Conservation (phyloP, 2,888 invertebrate genomes). For the Trichacis sp. region DNA sequence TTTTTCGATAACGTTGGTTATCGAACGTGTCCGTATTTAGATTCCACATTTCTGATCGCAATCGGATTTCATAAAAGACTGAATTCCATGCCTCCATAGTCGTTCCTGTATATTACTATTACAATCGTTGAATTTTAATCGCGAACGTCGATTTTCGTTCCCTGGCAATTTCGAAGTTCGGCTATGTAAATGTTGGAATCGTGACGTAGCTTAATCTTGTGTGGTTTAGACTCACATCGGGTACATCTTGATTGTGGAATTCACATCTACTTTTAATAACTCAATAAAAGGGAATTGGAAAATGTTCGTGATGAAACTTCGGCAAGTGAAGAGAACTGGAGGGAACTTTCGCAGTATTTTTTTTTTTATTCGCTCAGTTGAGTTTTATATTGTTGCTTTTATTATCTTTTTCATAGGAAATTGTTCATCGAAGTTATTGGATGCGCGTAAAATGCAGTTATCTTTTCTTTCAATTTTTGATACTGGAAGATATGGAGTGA, state of each 20-base stretch:
- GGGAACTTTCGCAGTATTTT: too few relatives aligned
- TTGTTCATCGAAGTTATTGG: conserved; percentile 26
- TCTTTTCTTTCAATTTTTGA: conserved; percentile 34
- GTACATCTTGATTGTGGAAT: background rate
- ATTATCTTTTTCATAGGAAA: conserved; percentile 19
- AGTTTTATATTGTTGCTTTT: background rate
- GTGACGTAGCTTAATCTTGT: background rate
- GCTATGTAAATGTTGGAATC: background rate
- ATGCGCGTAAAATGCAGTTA: conserved; percentile 29
- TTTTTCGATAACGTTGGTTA: background rate
- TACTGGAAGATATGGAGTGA: conserved; percentile 44
- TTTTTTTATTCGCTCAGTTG: too few relatives aligned
- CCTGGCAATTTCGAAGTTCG: background rate
- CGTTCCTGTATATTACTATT: background rate
- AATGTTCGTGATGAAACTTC: background rate
- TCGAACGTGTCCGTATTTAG: background rate
- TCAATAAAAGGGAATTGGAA: background rate
- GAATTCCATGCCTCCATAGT: background rate
- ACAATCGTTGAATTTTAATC: background rate
- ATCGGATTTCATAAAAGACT: background rate
- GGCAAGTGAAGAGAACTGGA: background rate
- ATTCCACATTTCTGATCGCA: background rate
- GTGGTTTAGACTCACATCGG: background rate
- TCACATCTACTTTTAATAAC: background rate
- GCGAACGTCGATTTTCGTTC: background rate